Evolutionary conservation across 1,140 invertebrate species (phyloP), one percentile per base, ranked within the genome.

Genomic region (Drosophila yakuba): DNA sequence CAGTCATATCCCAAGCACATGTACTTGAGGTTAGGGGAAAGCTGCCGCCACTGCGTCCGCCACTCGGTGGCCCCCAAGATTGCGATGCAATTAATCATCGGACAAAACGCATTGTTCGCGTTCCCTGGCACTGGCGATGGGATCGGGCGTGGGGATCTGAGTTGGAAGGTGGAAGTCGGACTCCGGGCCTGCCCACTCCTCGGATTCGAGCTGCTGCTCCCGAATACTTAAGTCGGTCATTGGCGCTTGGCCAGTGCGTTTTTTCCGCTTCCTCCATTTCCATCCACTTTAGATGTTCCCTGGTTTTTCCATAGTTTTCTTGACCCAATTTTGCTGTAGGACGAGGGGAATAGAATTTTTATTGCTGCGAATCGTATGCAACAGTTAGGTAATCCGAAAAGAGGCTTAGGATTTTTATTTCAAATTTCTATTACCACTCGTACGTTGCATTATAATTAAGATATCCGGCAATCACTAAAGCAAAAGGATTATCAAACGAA

Each of bases 61-160:
- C 74, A 75, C 74, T 82, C 80, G 64, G 74, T 85, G 82, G 82
- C 82, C 79, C 75, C 82, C 71, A 83, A 86, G 82, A 86, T 86
- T 86, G 82, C 80, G 83, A 76, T 86, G 82, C 83, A 86, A 86
- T 86, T 86, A 86, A 86, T 86, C 82, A 86, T 88, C 82, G 74
- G 66, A 88, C 82, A 88, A 86, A 86, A 86, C 82, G 83, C 82
- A 86, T 86, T 86, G 82, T 86, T 86, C 75, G 82, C 69, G 64
- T 75, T 73, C 41, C 72, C 28, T 17, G 25, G 51, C 32, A 14
- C 14, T 28, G 63, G 36, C 28, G 45, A 41, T 63, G 50, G 50
- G 28, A 62, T 54, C 41, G 25, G 48, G 32, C 35, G 36, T n/a
- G 10, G 36, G 36, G 36, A 10, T 11, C 35, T 23, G 20, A 20